Percentiles rank a stretch among this genome's conserved stretches.
These are phyloP conservation scores for Characodon lateralis DNA, from an alignment of 2,797 vertebrate species.

Conservation along the genomic window DNA sequence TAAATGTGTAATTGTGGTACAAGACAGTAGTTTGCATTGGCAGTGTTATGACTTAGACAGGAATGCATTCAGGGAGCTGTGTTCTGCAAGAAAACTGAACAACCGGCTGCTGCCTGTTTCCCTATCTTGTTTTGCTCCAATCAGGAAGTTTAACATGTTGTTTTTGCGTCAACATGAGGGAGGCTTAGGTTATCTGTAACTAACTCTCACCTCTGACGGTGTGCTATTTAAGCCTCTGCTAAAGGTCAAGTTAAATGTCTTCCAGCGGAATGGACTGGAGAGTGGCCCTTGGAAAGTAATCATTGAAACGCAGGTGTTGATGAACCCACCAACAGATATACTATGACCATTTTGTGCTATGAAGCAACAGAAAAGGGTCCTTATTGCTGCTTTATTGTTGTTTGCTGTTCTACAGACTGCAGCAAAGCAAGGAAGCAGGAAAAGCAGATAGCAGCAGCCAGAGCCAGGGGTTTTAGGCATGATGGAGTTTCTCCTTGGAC, in stretches of 20 bases:
- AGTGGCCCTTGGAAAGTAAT: conserved; percentile 27
- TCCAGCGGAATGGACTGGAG: conserved; percentile 3
- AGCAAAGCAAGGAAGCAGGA: not conserved
- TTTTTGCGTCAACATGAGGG: not conserved
- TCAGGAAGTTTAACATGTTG: not conserved
- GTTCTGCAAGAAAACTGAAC: conserved; percentile 23
- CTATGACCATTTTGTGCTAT: conserved; percentile 1
- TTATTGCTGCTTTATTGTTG: conserved; percentile 33
- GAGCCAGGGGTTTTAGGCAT: conserved; percentile 24
- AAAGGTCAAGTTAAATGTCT: conserved; percentile 21
- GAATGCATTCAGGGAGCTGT: conserved; percentile 16
- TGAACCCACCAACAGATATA: conserved; percentile 34
- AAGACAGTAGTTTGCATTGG: conserved; percentile 16
- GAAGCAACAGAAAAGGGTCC: conserved; percentile 25
- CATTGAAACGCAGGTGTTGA: conserved; percentile 27
- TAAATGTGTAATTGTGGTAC: not conserved
- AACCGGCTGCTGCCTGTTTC: not conserved
- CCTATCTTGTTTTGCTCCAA: not conserved
- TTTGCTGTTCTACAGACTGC: conserved; percentile 7
- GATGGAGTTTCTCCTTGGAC: conserved; percentile 57
- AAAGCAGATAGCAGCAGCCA: not conserved
- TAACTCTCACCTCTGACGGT: not conserved
- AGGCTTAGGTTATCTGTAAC: not conserved
- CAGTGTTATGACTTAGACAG: conserved; percentile 21
- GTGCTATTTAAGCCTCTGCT: conserved; percentile 12